phyloP scores from a whole-genome alignment of 1,140 invertebrate species.

The Zaprionus camerounensis region DNA sequence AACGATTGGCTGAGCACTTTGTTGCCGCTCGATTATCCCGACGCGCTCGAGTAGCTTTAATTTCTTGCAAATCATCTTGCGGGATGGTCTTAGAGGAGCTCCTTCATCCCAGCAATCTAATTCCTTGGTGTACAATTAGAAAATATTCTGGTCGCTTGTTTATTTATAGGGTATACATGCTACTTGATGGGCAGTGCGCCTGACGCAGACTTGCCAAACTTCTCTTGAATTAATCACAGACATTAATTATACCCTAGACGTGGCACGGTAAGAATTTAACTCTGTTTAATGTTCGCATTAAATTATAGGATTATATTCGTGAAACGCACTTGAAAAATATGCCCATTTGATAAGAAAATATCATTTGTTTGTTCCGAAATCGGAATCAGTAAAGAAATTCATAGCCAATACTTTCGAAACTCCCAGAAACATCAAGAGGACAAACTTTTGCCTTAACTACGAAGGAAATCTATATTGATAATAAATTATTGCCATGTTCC shows the following conservation, averaged over 20 bases:
- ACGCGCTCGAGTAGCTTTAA: constrained; percentile 54
- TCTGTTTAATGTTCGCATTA: constrained; percentile 58
- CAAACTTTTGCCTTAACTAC: constrained; percentile 28
- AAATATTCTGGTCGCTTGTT: constrained; percentile 46
- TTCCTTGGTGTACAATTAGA: constrained; percentile 68
- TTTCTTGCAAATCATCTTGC: constrained; percentile 62
- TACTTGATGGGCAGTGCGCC: too few species aligned
- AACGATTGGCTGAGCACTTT: constrained; percentile 49
- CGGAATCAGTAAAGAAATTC: not conserved
- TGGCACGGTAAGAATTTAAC: constrained; percentile 51
- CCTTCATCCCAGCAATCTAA: constrained; percentile 20
- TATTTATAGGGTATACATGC: not conserved
- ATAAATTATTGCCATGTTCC: constrained; percentile 47
- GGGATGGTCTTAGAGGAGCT: not conserved
- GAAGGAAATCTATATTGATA: constrained; percentile 45
- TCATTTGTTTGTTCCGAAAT: constrained; percentile 11
- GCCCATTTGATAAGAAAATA: not conserved
- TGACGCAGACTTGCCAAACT: not conserved
- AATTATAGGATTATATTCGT: constrained; percentile 22
- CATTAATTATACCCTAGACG: constrained; percentile 65
- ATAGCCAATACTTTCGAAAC: not conserved
- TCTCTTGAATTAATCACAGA: constrained; percentile 54
- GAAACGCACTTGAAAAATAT: constrained; percentile 12
- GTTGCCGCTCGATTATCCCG: constrained; percentile 38
- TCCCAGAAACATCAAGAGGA: constrained; percentile 18